Percentiles rank a stretch among this genome's conserved stretches.
These are phyloP conservation scores for Lepus europaeus DNA, from an alignment of 2,113 vertebrate genomes.

Conservation along the genomic window DNA sequence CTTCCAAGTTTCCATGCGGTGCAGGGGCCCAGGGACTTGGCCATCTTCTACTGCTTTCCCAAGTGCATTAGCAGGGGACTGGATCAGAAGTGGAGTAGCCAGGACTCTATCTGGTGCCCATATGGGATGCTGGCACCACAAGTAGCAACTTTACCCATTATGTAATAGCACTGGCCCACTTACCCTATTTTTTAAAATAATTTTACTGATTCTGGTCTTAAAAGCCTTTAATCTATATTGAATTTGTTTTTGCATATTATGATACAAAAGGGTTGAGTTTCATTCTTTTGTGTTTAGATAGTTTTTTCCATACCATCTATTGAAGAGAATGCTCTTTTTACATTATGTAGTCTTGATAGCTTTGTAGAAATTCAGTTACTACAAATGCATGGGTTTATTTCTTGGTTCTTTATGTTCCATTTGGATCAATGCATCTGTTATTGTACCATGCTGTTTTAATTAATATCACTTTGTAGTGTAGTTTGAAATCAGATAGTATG, in stretches of 20 bases:
- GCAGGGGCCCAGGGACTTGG: too few species aligned
- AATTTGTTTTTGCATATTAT: not conserved
- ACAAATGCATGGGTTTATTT: not conserved
- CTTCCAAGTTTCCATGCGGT: too few species aligned
- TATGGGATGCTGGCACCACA: too few species aligned
- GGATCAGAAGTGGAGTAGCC: too few species aligned
- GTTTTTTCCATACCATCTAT: not conserved
- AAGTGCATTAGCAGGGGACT: too few species aligned
- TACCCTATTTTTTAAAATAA: not conserved
- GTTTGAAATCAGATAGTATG: not conserved
- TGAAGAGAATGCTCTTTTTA: not conserved
- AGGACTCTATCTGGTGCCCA: too few species aligned
- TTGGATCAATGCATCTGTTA: not conserved
- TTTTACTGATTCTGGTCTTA: not conserved
- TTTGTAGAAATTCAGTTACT: not conserved
- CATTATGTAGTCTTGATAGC: not conserved
- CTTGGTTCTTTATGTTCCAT: not conserved
- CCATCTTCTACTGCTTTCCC: too few species aligned
- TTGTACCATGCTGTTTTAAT: not conserved
- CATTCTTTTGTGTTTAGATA: too few species aligned
- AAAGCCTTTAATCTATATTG: not conserved
- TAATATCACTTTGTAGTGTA: not conserved
- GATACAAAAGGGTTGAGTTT: not conserved
- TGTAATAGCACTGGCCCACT: not conserved
- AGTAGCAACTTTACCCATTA: too few species aligned